Base-by-base conservation (phyloP, 2,797 vertebrate genomes). In the Tachyglossus aculeatus region DNA sequence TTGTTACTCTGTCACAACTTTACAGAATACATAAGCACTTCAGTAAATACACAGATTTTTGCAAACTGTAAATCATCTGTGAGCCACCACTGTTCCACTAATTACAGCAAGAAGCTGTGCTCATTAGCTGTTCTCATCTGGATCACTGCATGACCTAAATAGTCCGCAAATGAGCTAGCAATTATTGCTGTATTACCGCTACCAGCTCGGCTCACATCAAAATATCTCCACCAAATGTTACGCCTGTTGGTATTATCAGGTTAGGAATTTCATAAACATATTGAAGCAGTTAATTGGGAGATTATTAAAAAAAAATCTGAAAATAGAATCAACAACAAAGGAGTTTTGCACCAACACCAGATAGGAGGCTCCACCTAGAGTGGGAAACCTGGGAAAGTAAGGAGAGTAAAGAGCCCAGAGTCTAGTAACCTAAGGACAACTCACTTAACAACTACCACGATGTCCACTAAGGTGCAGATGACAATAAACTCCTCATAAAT, bases 51-150 rank as follows among this genome's bases (percentile, higher is more conserved):
- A 87, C 84, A 86, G 86, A 88, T 72, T 87, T 88, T 88, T 92
- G 90, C 89, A 93, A 95, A 94, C 93, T 94, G 90, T 93, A 95
- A 94, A 94, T 95, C 92, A 91, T 94, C 93, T 93, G 93, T 90
- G 91, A 95, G 91, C 89, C 91, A 94, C 93, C 93, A 93, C 93
- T 95, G 93, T 93, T 94, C 91, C 81, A 89, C 94, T 96, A 96
- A 96, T 96, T 96, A 94, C 93, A 91, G 92, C 91, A 94, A 94
- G 95, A 96, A 95, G 94, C 95, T 96, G 95, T 94, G 95, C 95
- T 96, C 95, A 96, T 96, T 96, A 96, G 90, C 92, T 94, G 91
- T 94, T 94, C 94, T 96, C 94, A 95, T 96, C 95, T 95, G 94
- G 94, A 93, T 95, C 92, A 92, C 94, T 94, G 94, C 94, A 95